Percentiles rank a stretch among this genome's conserved stretches.
Conservation (phyloP, 2,888 invertebrate genomes). For the Aphrophora alni region DNA sequence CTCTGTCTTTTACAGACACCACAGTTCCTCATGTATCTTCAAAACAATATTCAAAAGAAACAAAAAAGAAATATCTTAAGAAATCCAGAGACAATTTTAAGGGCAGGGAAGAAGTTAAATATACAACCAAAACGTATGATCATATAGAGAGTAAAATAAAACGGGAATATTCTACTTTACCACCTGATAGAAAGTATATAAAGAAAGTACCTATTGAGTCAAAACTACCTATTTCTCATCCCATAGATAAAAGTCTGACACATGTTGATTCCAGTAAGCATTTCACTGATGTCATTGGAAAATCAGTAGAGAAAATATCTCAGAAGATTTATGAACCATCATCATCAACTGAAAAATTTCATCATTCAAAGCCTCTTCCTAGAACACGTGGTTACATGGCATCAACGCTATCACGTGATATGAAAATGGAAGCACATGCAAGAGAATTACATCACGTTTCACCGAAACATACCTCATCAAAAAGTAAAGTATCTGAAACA, state of each 20-base stretch:
- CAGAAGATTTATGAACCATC: background rate
- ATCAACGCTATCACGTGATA: constrained; percentile 64
- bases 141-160: constrained; percentile 32
- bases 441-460: constrained; percentile 11
- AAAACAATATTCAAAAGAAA: background rate
- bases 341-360: background rate
- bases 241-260: background rate
- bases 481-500: constrained; percentile 34
- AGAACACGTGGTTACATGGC: constrained; percentile 62
- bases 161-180: constrained; percentile 3
- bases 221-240: background rate
- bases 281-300: background rate
- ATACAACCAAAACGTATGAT: background rate
- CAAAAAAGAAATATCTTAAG: constrained; percentile 7
- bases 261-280: background rate
- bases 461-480: constrained; percentile 25
- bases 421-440: constrained; percentile 59
- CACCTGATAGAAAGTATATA: background rate
- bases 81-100: background rate
- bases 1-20: background rate
- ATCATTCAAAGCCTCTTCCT: background rate
- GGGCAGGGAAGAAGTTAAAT: background rate
- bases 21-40: background rate
- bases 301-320: background rate
- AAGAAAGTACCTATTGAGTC: background rate